Percentiles rank a stretch among this genome's conserved stretches.
Conservation (phyloP, 2,113 vertebrate genomes). For the Nipponia nippon region DNA sequence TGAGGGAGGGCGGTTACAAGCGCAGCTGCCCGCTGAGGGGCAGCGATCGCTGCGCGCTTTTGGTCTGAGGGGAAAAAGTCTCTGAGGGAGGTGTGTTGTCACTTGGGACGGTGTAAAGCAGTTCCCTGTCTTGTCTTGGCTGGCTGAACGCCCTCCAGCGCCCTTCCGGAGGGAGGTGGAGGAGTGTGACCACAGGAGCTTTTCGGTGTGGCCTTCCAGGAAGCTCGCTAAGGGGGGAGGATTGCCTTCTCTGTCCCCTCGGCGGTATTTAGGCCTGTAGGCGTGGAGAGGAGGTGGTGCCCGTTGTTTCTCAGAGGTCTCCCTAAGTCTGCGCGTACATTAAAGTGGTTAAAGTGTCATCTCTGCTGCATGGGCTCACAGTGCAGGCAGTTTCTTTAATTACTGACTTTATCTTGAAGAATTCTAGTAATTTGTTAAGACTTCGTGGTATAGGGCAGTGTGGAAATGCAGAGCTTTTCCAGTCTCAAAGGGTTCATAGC, state of each 20-base stretch:
- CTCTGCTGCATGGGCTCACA: accelerated
- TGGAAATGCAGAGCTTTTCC: background rate
- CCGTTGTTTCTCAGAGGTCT: background rate
- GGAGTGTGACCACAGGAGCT: too few species aligned
- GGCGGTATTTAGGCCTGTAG: too few species aligned
- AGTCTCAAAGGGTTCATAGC: background rate
- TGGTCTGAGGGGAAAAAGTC: background rate
- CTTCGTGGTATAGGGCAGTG: too few species aligned
- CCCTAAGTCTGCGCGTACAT: accelerated
- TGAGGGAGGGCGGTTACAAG: accelerated
- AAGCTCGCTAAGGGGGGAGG: too few species aligned
- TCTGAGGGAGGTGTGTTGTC: accelerated
- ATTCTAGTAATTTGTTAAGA: background rate
- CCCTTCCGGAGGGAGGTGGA: background rate
- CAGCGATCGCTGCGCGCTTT: accelerated
- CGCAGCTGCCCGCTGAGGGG: accelerated
- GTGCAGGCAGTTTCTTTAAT: background rate
- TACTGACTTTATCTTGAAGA: background rate
- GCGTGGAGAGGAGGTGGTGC: background rate
- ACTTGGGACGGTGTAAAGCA: accelerated
- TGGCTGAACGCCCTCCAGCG: background rate
- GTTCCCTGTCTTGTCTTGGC: too few species aligned
- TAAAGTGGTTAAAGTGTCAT: background rate
- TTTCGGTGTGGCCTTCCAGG: too few species aligned
- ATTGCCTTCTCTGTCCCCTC: background rate